phyloP scores from a whole-genome alignment of 2,113 vertebrate species.

The Xiphorhynchus elegans region DNA sequence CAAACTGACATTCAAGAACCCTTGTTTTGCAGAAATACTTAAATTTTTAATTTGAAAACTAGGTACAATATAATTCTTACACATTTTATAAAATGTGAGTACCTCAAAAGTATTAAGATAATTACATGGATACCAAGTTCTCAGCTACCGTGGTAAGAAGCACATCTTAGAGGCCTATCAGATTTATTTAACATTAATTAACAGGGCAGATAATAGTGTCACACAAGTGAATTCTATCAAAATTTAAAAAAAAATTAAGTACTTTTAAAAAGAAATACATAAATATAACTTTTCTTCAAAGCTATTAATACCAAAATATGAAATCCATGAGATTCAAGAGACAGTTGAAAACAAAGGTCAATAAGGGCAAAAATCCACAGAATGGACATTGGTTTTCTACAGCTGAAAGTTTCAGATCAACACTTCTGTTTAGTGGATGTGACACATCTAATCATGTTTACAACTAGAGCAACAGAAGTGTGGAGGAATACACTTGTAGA shows the following conservation, averaged over 20 bases:
- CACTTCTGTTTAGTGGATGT: background rate
- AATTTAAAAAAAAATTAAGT: background rate
- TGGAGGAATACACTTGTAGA: background rate
- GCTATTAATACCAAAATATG: background rate
- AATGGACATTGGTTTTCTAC: background rate
- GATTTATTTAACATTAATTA: background rate
- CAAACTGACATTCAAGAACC: background rate
- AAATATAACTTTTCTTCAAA: background rate
- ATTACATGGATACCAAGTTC: background rate
- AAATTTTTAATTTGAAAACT: background rate
- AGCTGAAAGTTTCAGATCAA: background rate
- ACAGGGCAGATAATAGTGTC: background rate
- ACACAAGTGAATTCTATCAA: background rate
- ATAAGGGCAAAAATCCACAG: background rate
- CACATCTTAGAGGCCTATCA: background rate
- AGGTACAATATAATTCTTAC: background rate
- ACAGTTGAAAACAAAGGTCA: background rate
- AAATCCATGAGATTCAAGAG: background rate
- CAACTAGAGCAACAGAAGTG: background rate
- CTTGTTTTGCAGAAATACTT: background rate
- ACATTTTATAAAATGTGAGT: background rate
- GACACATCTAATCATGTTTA: background rate
- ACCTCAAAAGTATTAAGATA: background rate
- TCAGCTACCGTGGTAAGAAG: background rate
- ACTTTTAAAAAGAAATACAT: background rate